Evolutionary conservation across 2,113 vertebrate species (phyloP).

Genomic region (Archilochus colubris): DNA sequence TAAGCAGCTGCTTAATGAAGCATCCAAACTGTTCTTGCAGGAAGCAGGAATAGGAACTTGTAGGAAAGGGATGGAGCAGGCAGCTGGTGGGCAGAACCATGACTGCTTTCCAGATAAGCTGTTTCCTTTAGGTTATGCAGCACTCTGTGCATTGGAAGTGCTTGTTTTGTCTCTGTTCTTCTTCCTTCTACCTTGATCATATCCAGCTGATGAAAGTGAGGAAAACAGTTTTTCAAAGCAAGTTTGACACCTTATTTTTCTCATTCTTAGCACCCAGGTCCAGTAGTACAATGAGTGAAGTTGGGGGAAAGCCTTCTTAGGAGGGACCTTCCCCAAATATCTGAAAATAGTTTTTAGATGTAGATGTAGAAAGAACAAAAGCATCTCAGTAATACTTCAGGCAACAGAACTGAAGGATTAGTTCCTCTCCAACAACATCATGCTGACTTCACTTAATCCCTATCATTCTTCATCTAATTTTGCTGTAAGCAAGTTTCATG

Average conservation of each 20-base stretch:
- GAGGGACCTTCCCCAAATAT: neutral
- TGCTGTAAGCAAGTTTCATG: neutral
- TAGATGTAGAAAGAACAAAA: neutral
- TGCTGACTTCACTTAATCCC: neutral
- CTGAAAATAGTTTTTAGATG: neutral
- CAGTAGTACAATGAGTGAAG: neutral
- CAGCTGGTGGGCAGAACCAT: neutral
- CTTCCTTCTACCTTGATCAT: neutral
- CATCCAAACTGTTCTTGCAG: neutral
- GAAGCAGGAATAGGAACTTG: neutral
- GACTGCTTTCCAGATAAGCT: rapidly evolving
- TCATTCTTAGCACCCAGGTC: neutral
- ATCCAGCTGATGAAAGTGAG: neutral
- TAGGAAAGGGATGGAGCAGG: neutral
- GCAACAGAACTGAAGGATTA: neutral
- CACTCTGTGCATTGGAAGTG: neutral
- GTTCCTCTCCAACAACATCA: neutral
- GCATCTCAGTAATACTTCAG: neutral
- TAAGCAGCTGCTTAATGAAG: neutral
- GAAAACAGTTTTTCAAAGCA: neutral
- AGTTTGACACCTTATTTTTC: neutral
- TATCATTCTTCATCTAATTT: neutral
- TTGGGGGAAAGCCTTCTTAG: neutral
- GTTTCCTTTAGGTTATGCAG: neutral
- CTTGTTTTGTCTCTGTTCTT: neutral